A percentile compares a stretch with the other conserved stretches of the same genome.
Evolutionary conservation across 2,888 invertebrate genomes (phyloP).

Genomic region (Rhogogaster chlorosoma): DNA sequence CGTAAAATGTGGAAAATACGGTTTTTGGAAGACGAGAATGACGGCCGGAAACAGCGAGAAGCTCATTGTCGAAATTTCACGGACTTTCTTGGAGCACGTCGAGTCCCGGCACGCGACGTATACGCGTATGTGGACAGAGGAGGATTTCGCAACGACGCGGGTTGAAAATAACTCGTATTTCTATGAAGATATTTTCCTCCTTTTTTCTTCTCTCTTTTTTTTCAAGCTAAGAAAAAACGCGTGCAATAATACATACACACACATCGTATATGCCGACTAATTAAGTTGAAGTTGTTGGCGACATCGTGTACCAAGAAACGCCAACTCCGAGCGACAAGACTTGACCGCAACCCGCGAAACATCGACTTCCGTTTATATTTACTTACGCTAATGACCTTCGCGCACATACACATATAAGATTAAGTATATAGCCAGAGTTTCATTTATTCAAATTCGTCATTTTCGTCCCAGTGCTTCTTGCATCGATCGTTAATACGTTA

Average conservation of each 20-base stretch:
- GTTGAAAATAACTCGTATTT: not conserved
- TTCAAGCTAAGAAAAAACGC: not conserved
- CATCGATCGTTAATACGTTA: no score
- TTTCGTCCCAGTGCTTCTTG: no score
- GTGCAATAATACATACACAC: not conserved
- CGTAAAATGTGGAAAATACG: not conserved
- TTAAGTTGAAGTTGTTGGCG: not conserved
- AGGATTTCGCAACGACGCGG: not conserved
- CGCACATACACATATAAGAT: not conserved
- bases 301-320: not conserved
- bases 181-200: not conserved
- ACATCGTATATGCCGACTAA: not conserved
- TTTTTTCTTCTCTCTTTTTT: not conserved
- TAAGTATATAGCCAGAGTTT: no score
- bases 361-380: not conserved
- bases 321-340: not conserved
- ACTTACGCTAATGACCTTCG: not conserved
- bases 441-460: no score
- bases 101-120: not conserved
- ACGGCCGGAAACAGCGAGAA: no score
- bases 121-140: not conserved
- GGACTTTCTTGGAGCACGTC: no score
- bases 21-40: not conserved
- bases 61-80: no score
- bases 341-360: constrained; percentile 10